Evolutionary conservation across 1,140 invertebrate species (phyloP), one percentile per base, ranked within the genome.

Genomic region (Scaptomyza hsui): DNA sequence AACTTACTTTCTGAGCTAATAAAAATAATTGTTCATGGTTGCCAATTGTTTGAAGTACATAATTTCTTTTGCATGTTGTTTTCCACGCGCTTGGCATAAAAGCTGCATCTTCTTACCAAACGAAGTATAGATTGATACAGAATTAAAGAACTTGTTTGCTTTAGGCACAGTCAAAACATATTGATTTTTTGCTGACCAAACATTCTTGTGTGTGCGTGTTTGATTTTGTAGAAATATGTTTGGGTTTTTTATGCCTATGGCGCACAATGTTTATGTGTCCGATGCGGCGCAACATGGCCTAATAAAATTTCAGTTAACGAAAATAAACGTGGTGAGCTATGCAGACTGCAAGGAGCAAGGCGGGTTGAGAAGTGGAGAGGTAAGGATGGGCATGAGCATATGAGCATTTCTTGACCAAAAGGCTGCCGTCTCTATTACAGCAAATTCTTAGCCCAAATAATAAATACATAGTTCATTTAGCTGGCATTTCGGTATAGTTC

Each of bases 231-330:
- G 39, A 52, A 60, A 68, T 61, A 61, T 68, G 56, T 59, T 69
- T 60, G 37, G 44, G 29, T 55, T 72, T 53, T 76, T 57, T 72
- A 59, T 65, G 67, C 61, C 53, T 47, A 61, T 44, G 19, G 72
- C 69, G 55, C 55, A 76, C 73, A 77, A 29, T 81, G 70, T 82
- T 83, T 75, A 74, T 81, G 64, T 47, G 52, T 44, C 37, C 61
- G 29, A 55, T 71, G 68, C 52, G 52, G 39, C 69, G 24, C 47
- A 72, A 67, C 62, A 73, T 71, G 76, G 62, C 72, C 77, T 65
- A 85, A 85, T 85, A 86, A 86, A 85, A 85, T 68, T 73, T 74
- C 76, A 74, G 73, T 74, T 74, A 71, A 71, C 70, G 62, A 62
- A 75, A 68, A 75, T 68, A 75, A 75, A 75, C 72, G 68, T 72